Percentiles rank a stretch among this genome's conserved stretches.
These are phyloP conservation scores for Romanogobio albipinnatus DNA, from an alignment of 2,113 vertebrate genomes.

Conservation along the genomic window DNA sequence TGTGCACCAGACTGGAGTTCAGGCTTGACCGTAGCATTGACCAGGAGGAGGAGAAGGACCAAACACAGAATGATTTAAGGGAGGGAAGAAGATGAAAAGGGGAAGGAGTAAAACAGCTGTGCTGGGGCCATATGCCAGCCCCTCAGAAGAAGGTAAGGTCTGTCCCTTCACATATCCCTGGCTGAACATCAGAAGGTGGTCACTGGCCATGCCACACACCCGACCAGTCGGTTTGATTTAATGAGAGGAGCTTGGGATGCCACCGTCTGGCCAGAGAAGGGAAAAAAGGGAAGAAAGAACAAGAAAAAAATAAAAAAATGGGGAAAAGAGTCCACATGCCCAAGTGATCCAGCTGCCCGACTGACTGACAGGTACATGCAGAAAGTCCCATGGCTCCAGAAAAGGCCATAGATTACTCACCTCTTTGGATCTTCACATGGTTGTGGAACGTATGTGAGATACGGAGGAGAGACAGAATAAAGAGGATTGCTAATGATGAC, in stretches of 20 bases:
- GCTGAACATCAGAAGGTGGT: constrained; percentile 74
- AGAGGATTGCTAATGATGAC: constrained; percentile 62
- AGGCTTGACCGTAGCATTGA: constrained; percentile 33
- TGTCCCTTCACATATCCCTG: constrained; percentile 71
- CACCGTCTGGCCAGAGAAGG: constrained; percentile 57
- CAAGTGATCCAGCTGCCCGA: constrained; percentile 50
- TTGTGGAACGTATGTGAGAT: constrained; percentile 62
- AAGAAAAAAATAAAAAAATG: neutral
- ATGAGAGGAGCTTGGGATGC: constrained; percentile 70
- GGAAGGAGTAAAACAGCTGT: constrained; percentile 67
- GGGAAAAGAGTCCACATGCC: constrained; percentile 32
- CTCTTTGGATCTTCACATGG: constrained; percentile 54
- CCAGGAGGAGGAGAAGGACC: constrained; percentile 60
- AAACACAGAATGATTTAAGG: constrained; percentile 43
- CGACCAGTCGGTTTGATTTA: constrained; percentile 70
- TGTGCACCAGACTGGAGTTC: constrained; percentile 19
- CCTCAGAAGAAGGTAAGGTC: constrained; percentile 76
- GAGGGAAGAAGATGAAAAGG: constrained; percentile 53
- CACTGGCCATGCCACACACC: constrained; percentile 65
- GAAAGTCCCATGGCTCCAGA: constrained; percentile 62
- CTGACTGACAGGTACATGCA: constrained; percentile 57
- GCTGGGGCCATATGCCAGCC: constrained; percentile 69
- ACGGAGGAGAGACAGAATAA: constrained; percentile 45
- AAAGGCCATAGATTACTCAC: constrained; percentile 52
- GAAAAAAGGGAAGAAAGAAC: constrained; percentile 2